Evolutionary conservation across 2,888 invertebrate species (phyloP), one percentile per base, ranked within the genome.

Genomic region (Andrena trimmerana): DNA sequence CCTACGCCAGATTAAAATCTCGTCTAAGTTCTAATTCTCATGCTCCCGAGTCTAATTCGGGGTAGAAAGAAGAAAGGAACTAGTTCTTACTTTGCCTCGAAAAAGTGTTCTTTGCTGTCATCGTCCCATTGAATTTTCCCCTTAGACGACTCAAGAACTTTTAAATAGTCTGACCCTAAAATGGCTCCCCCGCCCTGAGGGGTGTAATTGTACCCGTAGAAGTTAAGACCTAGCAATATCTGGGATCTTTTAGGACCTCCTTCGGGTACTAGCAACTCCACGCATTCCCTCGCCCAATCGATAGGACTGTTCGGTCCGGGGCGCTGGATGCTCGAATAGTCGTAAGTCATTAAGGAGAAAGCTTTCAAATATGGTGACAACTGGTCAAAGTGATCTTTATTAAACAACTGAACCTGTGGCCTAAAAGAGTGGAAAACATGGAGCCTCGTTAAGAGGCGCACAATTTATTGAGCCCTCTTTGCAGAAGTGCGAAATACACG

Each of bases 291-390:
- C 75, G 98, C 95, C 99, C 99, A 99, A 84, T 96, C 95, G 0
- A 98, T 89, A 0, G 99, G 99, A 78, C 98, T 97, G 94, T 99
- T 99, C 0, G 99, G 98, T 59, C 98, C 97, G 90, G 98, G 98
- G 90, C 97, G 96, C 92, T 97, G 97, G 13, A 97, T 95, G 93
- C 95, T 97, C 2, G 98, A 98, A 94, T 96, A 99, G 93, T 99
- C 99, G 92, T 99, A 99, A 0, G 99, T 99, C 99, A 99, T 99
- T n/a, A 99, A 95, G 48, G 98, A 98, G 92, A 99, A 98, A 31
- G 96, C 97, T 90, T 97, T 97, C 0, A 99, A 96, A 93, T 96
- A 95, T 5, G 97, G 96, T 83, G 97, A 96, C 68, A 99, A 95
- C 65, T 96, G 95, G 90, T 97, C 96, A 93, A 98, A 98, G 87